Base-by-base conservation (phyloP, 2,888 invertebrate species). In the Peribatodes rhomboidaria region DNA sequence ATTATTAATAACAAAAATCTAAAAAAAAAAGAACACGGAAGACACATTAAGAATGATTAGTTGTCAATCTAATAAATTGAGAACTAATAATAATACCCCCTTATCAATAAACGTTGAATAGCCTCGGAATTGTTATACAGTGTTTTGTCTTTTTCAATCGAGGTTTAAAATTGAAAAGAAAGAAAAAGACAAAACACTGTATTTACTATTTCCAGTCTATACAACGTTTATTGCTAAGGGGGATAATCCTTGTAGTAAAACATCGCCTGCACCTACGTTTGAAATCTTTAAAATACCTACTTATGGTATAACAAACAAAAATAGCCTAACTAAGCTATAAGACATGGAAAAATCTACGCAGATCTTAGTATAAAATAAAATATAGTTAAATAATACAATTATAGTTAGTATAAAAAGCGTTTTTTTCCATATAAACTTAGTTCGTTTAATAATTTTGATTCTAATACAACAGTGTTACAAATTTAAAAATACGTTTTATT, bases 271-370 rank as follows among this genome's bases (percentile, higher is more conserved):
- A 52, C 49, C 53, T 55, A 14, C 53, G 31, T 52, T 57, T 60
- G 39, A 56, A 49, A 56, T 52, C 16, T 59, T 55, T 56, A 59
- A 46, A 57, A 53, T 49, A 58, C 57, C 44, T 61, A 61, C 53
- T 61, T 57, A 61, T 46, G 47, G 41, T 58, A 65, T 39, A 58
- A 14, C 44, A 31, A 58, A n/a, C 37, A 42, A 42, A 31, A 55
- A 57, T 44, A 35, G 10, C 33, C 46, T 53, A 52, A 37, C 1
- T 6, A 50, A 47, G 14, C 6, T 44, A 56, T n/a, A 46, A 53
- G 16, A 57, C 37, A 53, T 53, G 50, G 56, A 61, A 39, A 55
- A 27, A 49, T 50, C 8, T 56, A 58, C 35, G 44, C 65, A 65
- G 65, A 61, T 61, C 65, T 60, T 46, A 59, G n/a, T 37, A 55